phyloP scores from a whole-genome alignment of 2,113 vertebrate species.

The Anthoscopus minutus region DNA sequence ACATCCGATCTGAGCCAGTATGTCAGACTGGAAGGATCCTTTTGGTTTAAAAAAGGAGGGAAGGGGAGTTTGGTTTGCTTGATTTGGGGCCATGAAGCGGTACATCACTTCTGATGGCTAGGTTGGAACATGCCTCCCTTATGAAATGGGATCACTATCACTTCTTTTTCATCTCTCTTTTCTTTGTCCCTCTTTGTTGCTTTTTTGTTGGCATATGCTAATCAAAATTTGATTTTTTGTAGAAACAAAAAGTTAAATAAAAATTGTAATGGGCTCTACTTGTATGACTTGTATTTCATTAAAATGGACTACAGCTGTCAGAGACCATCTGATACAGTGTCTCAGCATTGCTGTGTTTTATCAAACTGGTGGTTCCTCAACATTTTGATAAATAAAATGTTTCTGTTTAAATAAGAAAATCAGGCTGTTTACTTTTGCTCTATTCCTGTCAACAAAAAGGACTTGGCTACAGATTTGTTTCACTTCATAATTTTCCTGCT shows the following conservation, averaged over 20 bases:
- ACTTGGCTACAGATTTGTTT: slow-evolving; percentile 53
- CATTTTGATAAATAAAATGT: slow-evolving; percentile 46
- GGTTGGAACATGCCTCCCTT: slow-evolving; percentile 21
- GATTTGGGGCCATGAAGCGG: neutral
- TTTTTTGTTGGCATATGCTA: slow-evolving; percentile 70
- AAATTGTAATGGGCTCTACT: neutral
- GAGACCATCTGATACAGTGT: slow-evolving; percentile 37
- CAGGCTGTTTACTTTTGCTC: slow-evolving; percentile 62
- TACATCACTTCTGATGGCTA: slow-evolving; percentile 27
- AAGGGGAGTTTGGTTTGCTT: neutral
- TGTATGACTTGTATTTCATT: slow-evolving; percentile 32
- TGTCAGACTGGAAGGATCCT: neutral
- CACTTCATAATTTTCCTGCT: neutral
- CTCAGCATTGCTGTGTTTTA: slow-evolving; percentile 42
- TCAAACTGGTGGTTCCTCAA: slow-evolving; percentile 45
- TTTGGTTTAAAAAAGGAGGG: neutral
- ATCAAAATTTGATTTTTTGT: slow-evolving; percentile 44
- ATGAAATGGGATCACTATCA: slow-evolving; percentile 26
- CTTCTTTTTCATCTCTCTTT: slow-evolving; percentile 36
- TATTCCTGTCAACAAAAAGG: slow-evolving; percentile 72
- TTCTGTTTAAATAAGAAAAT: slow-evolving; percentile 56
- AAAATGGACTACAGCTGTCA: slow-evolving; percentile 20
- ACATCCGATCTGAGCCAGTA: neutral
- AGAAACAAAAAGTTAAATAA: slow-evolving; percentile 49
- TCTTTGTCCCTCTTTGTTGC: slow-evolving; percentile 47